Base-by-base conservation (phyloP, 92 coral and sea anemone species). In the Meandrina meandrites region DNA sequence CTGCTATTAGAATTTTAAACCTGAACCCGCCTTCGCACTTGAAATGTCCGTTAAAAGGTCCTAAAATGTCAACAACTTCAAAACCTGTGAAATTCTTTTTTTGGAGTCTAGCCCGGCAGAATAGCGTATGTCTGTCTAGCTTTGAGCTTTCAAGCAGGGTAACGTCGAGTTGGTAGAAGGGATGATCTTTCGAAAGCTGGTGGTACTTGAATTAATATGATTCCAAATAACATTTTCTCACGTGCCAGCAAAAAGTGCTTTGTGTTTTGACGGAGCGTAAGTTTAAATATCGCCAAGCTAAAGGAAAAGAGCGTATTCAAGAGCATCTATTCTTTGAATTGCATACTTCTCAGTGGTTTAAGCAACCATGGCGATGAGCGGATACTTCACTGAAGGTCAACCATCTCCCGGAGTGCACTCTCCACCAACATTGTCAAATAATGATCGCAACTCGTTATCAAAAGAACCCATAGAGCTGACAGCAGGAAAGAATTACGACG, bases 291-390 rank as follows among this genome's bases (percentile, higher is more conserved):
- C 48, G 48, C 78, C 12, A 73, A 36, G 50, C 71, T 51, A 13
- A 36, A 73, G n/a, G 78, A 22, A 28, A 37, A 71, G n/a, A 71
- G 16, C 45, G 24, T 34, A 17, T 35, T 71, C 76, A 32, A 37
- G 45, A 71, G 4, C 47, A 5, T 57, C n/a, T 16, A 47, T 5
- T 13, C 0, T n/a, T 17, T 71, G 5, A 34, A 8, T 9, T 35
- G 4, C 8, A 40, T 73, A 40, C 34, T 32, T 14, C 21, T 34
- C 15, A 36, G 27, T 7, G 22, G 76, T 53, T 83, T 18, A 21
- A 22, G 34, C 32, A 4, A 40, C 10, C 11, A 84, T 84, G 87
- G 87, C 87, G 45, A 34, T 84, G 54, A 84, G 80, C 13, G 87
- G 87, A 19, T 84, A 73, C 45, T 84, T 84, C 24, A 84, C 57